Evolutionary conservation across 35 echinoderm and acorn worm species (phyloP), one percentile per base, ranked within the genome.

Genomic region (Heliocidaris tuberculata): DNA sequence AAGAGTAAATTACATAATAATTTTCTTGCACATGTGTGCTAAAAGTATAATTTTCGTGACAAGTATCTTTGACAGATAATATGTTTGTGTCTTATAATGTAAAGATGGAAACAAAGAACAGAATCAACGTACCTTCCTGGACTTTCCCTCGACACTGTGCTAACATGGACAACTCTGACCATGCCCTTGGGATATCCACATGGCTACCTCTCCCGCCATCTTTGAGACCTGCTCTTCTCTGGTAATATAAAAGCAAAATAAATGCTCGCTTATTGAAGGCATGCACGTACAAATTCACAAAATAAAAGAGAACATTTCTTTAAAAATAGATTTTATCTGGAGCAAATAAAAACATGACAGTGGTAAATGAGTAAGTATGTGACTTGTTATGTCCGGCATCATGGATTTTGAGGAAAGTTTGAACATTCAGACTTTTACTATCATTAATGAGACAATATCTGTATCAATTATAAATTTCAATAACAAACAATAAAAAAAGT

Each of bases 91-190:
- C 27, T 78, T 3, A 78, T 19, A 78, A 78, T 56, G 65, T n/a
- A 27, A 6, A 78, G 65, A 4, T 19, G 65, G 65, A 27, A 78
- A n/a, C 19, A 78, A 78, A n/a, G 21, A 24, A n/a, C 21, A 17
- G 8, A 71, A 27, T 27, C 1, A n/a, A 21, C 65, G 21, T 95
- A 99, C 98, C 98, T 96, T 97, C 98, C 95, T 99, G 98, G 31
- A 99, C 95, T 49, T 97, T 96, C 59, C 98, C 98, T 31, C 97
- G 60, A 49, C 98, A 99, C 86, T 99, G 98, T 94, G 98, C 98
- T 70, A 99, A 92, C 95, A 99, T 97, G 13, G 98, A 99, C 27
- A 99, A 86, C 89, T 99, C 98, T 95, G 97, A 96, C 98, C 98
- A 99, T 27, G 96, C 98, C 93, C 95, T 97, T 5, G 98, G 98